These are phyloP conservation scores for Peromyscus leucopus DNA, from an alignment of 2,113 vertebrate genomes.

Conservation along the genomic window DNA sequence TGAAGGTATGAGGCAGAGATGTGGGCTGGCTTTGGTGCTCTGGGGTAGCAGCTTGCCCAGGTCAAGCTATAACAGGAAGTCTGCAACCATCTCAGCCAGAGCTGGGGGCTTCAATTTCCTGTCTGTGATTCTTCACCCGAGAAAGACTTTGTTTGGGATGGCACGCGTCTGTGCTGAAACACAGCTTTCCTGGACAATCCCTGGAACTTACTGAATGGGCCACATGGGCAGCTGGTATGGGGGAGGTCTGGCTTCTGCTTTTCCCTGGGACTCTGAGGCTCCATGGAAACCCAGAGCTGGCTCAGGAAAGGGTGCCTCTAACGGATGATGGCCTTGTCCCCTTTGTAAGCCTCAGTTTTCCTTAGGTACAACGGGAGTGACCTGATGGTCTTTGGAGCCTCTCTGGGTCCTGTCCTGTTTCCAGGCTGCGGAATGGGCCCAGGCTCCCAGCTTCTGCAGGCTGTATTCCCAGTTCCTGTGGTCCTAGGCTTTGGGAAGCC, in stretches of 20 bases:
- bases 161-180: accelerated
- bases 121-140: neutral
- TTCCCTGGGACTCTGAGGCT: accelerated
- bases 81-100: neutral
- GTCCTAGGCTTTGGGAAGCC: neutral
- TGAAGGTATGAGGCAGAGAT: neutral
- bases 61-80: neutral
- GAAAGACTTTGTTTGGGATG: neutral
- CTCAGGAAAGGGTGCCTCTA: neutral
- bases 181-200: neutral
- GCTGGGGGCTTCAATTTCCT: neutral
- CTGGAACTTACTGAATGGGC: neutral
- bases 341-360: neutral
- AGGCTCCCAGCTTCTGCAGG: neutral
- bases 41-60: neutral
- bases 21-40: neutral
- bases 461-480: neutral
- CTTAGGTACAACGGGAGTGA: neutral
- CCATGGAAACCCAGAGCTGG: neutral
- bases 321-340: neutral
- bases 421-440: too few relatives aligned
- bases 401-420: neutral
- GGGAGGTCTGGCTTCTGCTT: neutral
- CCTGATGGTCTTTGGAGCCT: neutral
- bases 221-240: too few relatives aligned